Evolutionary conservation across 1,140 invertebrate genomes (phyloP).

Genomic region (Parasteatoda tepidariorum): DNA sequence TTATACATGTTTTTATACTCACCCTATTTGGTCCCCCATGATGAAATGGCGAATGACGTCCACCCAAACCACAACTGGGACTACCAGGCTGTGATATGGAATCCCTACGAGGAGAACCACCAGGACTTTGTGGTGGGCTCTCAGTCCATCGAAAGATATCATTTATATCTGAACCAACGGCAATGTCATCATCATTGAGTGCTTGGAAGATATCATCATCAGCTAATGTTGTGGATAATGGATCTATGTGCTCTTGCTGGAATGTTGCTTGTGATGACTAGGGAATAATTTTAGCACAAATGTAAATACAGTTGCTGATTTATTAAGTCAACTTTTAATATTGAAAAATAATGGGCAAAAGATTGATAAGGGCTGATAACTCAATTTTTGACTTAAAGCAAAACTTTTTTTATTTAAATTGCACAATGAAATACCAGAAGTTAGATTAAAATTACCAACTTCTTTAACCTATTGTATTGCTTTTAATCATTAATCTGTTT

Average conservation of each 20-base stretch:
- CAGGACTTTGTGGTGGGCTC: slow-evolving; percentile 73
- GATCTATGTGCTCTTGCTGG: slow-evolving; percentile 62
- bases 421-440: too few species aligned
- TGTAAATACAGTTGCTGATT: too few species aligned
- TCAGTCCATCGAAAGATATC: slow-evolving; percentile 80
- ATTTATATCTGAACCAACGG: slow-evolving; percentile 75
- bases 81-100: slow-evolving; percentile 73
- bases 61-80: slow-evolving; percentile 71
- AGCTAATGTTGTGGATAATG: slow-evolving; percentile 74
- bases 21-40: slow-evolving; percentile 71
- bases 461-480: too few species aligned
- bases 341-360: too few species aligned
- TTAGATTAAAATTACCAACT: too few species aligned
- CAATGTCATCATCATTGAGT: slow-evolving; percentile 76
- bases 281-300: too few species aligned
- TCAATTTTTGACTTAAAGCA: too few species aligned
- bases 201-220: slow-evolving; percentile 81
- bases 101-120: slow-evolving; percentile 73
- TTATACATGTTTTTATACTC: slow-evolving; percentile 20
- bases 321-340: too few species aligned
- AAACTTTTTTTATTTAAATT: too few species aligned
- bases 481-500: too few species aligned
- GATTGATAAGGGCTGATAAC: too few species aligned
- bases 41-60: slow-evolving; percentile 74
- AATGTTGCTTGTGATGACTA: slow-evolving; percentile 72